Evolutionary conservation across 2,797 vertebrate genomes (phyloP), one percentile per base, ranked within the genome.

Genomic region (Lateolabrax maculatus): DNA sequence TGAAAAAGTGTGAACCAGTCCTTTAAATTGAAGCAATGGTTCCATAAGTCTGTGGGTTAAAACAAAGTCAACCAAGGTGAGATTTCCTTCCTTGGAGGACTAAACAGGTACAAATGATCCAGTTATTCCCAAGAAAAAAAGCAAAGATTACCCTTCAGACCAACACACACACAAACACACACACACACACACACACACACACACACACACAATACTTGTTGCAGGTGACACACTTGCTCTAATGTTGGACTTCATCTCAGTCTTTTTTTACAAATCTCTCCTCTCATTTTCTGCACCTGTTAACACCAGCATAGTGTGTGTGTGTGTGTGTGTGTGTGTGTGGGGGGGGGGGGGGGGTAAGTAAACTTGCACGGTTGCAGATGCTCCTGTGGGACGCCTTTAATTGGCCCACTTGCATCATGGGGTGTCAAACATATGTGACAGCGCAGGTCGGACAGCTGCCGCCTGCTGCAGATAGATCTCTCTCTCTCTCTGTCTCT

Each of bases 391-490:
- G 83, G 69, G 87, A 87, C 23, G 12, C 19, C n/a, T 37, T 65
- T 91, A 87, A 91, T 88, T 90, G 86, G 76, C 78, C 69, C 78
- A 77, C 71, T 83, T 79, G 86, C 79, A 88, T 89, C 83, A 71
- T 66, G 66, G 58, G 71, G 6, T 64, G 52, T 85, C 77, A 87
- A 75, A 83, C 79, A 73, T 71, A 83, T 80, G 84, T 80, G 70
- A 83, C 83, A 76, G 66, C 8, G 0, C 75, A 86, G 80, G 85
- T 89, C 25, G 60, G 77, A 86, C 86, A 83, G 83, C 80, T 83
- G 78, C 73, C 76, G 31, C 37, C 36, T 48, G 29, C 31, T 66
- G n/a, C n/a, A n/a, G 27, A 46, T 6, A 1, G 3, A 4, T 6
- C 41, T 41, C 48, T 51, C 55, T 61, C 49, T 68, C 57, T 55